phyloP scores from a whole-genome alignment of 2,113 vertebrate genomes.

The Panthera tigris region DNA sequence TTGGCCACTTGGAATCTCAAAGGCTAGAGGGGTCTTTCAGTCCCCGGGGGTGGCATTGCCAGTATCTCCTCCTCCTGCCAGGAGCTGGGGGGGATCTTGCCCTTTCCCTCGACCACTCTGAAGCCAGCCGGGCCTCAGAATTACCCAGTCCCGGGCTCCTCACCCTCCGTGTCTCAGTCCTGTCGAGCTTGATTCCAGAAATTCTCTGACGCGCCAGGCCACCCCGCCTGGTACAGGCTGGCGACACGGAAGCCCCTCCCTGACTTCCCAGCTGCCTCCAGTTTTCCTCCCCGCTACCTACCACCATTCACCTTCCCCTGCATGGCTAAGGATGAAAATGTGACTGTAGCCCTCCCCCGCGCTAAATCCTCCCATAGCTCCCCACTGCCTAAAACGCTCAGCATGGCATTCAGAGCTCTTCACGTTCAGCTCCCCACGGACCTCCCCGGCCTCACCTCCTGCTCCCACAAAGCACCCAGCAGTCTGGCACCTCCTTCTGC shows the following conservation, averaged over 20 bases:
- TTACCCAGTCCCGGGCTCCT: neutral
- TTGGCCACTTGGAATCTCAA: neutral
- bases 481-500: neutral
- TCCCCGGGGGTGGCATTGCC: neutral
- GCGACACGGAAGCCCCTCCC: neutral
- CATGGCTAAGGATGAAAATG: neutral
- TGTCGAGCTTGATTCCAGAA: neutral
- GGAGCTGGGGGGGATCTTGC: neutral
- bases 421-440: neutral
- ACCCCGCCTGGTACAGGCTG: neutral
- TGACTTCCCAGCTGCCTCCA: neutral
- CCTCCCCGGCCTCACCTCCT: neutral
- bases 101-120: neutral
- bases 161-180: neutral
- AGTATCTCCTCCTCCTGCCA: neutral
- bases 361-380: neutral
- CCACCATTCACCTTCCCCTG: neutral
- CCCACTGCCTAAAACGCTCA: neutral
- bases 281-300: neutral
- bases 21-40: neutral
- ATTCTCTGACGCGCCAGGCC: neutral
- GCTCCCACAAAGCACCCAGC: neutral
- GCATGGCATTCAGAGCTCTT: neutral
- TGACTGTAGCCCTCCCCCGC: neutral
- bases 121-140: neutral